Base-by-base conservation (phyloP, 1,140 invertebrate genomes). In the Polypedilum pembai region DNA sequence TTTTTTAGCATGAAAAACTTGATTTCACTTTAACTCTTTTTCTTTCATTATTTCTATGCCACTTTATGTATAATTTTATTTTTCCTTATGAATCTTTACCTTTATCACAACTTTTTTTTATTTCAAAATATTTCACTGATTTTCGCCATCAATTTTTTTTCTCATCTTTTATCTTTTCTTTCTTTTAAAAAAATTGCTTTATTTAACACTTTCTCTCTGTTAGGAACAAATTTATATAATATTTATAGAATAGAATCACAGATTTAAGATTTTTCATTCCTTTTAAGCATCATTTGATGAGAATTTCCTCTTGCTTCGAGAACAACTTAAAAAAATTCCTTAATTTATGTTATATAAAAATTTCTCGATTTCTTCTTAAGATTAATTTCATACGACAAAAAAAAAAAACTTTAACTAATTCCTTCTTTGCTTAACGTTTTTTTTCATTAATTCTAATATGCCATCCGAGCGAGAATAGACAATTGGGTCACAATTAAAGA, bases 401-500 rank as follows among this genome's bases (percentile, higher is more conserved):
- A 56, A 33, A 33, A 33, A 5, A 3, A 3, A 33, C 24, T 56
- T n/a, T 12, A 56, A 12, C 45, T 56, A 56, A 56, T 56, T n/a
- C 12, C 45, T 56, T 56, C n/a, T 56, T n/a, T 33, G 12, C 45
- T 56, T 56, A 5, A n/a, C n/a, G n/a, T n/a, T n/a, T n/a, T 33
- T 33, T 33, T 33, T 33, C 24, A 33, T 56, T 56, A n/a, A 56
- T n/a, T 56, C 45, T 56, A 69, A 69, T 69, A 18, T 8, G 10
- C 65, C 17, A 21, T 18, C 65, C 65, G 65, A 69, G n/a, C 65
- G 17, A 18, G n/a, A 33, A 33, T 1, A 33, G 24, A 33, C 24
- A 69, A 18, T 69, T 69, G 65, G 65, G 65, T 69, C 65, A 69
- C 17, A 20, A 20, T 56, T 17, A 69, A 18, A 69, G 17, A 21